Conservation (phyloP, 2,113 vertebrate species). For the Passer montanus region DNA sequence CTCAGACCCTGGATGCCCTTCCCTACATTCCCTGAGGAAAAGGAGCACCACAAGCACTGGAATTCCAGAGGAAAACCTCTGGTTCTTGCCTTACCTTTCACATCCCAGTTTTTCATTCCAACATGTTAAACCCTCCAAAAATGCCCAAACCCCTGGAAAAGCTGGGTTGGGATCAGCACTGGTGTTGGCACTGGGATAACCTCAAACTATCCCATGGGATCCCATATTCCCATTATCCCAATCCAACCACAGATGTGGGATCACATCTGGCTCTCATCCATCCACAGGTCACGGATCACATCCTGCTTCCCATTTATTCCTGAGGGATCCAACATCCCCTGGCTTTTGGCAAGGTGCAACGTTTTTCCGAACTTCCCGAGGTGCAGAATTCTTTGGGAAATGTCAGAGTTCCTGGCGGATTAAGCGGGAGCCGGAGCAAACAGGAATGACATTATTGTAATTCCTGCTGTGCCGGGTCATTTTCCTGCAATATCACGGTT, state of each 20-base stretch:
- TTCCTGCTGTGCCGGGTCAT: constrained; percentile 62
- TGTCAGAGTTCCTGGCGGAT: constrained; percentile 72
- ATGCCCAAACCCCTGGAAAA: neutral
- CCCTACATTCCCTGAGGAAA: neutral
- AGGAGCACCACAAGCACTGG: neutral
- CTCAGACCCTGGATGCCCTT: too few species aligned
- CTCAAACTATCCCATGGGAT: neutral
- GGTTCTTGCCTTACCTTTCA: rapidly evolving
- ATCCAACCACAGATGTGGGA: rapidly evolving
- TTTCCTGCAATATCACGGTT: constrained; percentile 34
- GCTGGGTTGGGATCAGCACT: neutral
- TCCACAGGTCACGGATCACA: rapidly evolving
- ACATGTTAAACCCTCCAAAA: rapidly evolving
- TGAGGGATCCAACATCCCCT: neutral
- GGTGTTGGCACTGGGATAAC: neutral
- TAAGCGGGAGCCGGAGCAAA: constrained; percentile 63
- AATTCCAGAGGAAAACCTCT: neutral
- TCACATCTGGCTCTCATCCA: rapidly evolving
- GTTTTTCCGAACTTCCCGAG: constrained; percentile 40
- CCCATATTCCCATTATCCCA: neutral
- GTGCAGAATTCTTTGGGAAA: constrained; percentile 70
- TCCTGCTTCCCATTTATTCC: neutral
- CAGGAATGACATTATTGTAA: constrained; percentile 72
- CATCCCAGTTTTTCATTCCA: rapidly evolving
- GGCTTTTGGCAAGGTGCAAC: constrained; percentile 54